Conservation (phyloP, 2,888 invertebrate species). For the Agonopterix alstromeriana region DNA sequence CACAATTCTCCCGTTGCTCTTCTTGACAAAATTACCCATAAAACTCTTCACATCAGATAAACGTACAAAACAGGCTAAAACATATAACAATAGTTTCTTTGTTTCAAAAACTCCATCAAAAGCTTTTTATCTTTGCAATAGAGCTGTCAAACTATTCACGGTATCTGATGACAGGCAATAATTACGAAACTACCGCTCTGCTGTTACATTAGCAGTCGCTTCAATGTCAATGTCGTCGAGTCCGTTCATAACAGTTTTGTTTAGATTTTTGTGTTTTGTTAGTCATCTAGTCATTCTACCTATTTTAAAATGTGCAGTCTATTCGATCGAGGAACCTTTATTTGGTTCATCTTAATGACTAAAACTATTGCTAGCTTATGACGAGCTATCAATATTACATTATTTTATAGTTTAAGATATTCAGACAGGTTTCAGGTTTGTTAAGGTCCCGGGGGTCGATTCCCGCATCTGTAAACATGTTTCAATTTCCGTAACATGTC, state of each 20-base stretch:
- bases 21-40: too few relatives aligned
- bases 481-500: neutral
- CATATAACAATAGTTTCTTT: neutral
- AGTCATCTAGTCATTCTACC: neutral
- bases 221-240: slow-evolving; percentile 44
- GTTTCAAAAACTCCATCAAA: slow-evolving; percentile 1
- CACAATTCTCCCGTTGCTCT: too few relatives aligned
- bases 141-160: slow-evolving; percentile 38
- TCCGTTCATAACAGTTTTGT: slow-evolving; percentile 12
- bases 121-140: slow-evolving; percentile 17
- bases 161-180: slow-evolving; percentile 38
- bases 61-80: too few relatives aligned
- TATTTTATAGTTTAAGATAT: too few relatives aligned
- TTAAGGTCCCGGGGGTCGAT: neutral
- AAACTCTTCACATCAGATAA: too few relatives aligned
- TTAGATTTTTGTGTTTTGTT: slow-evolving; percentile 6
- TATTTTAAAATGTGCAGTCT: too few relatives aligned
- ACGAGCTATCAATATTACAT: too few relatives aligned
- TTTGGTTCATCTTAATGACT: too few relatives aligned
- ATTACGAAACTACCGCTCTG: slow-evolving; percentile 45
- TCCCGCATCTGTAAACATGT: neutral
- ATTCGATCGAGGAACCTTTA: too few relatives aligned
- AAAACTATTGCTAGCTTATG: too few relatives aligned
- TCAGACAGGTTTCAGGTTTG: too few relatives aligned
- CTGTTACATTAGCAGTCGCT: slow-evolving; percentile 20